phyloP scores from a whole-genome alignment of 2,113 vertebrate species.

The Microtus richardsoni region DNA sequence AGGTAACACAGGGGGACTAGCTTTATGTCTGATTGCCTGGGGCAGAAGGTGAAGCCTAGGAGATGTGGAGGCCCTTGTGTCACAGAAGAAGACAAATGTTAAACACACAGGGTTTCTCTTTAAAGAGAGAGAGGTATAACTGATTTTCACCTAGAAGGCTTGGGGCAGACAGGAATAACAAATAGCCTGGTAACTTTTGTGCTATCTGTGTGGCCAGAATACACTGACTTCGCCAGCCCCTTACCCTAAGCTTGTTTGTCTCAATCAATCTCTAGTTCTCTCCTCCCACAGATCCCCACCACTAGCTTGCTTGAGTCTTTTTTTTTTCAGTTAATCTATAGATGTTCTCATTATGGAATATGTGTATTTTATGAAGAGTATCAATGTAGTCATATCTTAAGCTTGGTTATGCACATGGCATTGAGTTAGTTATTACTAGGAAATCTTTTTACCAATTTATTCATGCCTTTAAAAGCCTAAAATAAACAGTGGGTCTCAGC shows the following conservation, averaged over 20 bases:
- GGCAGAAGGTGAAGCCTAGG: neutral
- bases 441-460: neutral
- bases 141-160: neutral
- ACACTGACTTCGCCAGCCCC: neutral
- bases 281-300: neutral
- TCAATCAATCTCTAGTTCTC: neutral
- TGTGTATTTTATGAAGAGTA: neutral
- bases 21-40: neutral
- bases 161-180: neutral
- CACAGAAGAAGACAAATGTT: neutral
- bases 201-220: neutral
- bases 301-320: neutral
- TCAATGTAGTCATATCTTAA: neutral
- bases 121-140: neutral
- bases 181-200: neutral
- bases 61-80: neutral
- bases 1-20: neutral
- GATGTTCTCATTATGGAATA: neutral
- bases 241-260: neutral
- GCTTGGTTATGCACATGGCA: neutral
- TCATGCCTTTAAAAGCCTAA: fast-evolving
- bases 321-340: neutral
- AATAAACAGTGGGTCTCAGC: neutral
- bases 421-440: neutral
- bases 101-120: neutral